These are phyloP conservation scores for Semaprochilodus insignis DNA, from an alignment of 2,797 vertebrate genomes.

Conservation along the genomic window DNA sequence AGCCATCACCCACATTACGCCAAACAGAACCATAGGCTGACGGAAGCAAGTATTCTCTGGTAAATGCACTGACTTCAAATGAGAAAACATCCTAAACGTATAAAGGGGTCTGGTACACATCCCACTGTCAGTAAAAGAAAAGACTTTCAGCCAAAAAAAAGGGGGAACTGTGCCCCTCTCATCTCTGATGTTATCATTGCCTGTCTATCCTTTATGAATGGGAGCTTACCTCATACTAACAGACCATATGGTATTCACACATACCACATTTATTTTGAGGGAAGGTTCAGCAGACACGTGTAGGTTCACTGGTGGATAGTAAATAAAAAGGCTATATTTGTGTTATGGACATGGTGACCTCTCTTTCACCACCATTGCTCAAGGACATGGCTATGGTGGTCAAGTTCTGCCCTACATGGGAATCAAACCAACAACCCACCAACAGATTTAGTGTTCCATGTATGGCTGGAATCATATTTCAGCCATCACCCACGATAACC, in stretches of 20 bases:
- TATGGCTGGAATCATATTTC: neutral
- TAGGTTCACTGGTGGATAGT: too few species aligned
- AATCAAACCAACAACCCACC: neutral
- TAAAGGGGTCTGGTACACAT: neutral
- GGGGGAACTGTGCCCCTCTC: conserved; percentile 54
- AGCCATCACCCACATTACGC: neutral
- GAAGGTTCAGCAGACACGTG: neutral
- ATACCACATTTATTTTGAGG: neutral
- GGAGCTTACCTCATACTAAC: conserved; percentile 42
- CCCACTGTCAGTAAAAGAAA: conserved; percentile 28
- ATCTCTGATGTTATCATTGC: conserved; percentile 64
- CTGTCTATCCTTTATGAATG: conserved; percentile 49
- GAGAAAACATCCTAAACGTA: neutral
- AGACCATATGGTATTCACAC: neutral
- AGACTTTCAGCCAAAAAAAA: conserved; percentile 20
- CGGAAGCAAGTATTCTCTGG: neutral
- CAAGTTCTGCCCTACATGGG: neutral
- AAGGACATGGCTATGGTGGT: neutral
- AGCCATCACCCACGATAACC: neutral
- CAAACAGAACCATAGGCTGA: neutral
- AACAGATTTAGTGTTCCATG: neutral
- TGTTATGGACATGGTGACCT: too few species aligned
- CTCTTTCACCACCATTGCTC: too few species aligned
- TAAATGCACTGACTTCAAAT: neutral
- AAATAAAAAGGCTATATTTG: too few species aligned